Evolutionary conservation across 2,888 invertebrate species (phyloP), one percentile per base, ranked within the genome.

Genomic region (Clistopyga incitator): DNA sequence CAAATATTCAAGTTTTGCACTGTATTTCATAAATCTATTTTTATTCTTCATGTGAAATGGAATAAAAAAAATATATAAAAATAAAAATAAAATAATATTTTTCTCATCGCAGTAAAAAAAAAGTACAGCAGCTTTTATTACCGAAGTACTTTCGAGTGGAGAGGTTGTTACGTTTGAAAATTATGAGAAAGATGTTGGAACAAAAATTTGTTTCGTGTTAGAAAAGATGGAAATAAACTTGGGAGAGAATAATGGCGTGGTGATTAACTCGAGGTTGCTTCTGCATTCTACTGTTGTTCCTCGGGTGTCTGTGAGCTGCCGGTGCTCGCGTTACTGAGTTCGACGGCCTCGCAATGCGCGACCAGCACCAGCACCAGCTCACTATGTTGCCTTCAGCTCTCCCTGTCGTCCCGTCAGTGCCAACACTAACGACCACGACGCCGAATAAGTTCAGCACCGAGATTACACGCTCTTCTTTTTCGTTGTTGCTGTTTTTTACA

Each of bases 401-500:
- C 65, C 23, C 25, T 68, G 20, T 52, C 68, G 20, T 20, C 47
- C 50, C 34, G 47, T 25, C 45, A 18, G 18, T 34, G 56, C 20
- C 59, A 56, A 52, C 68, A 34, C 56, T 20, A 34, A 64, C 47
- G 74, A 47, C 85, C 59, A 79, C 75, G 84, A 81, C 78, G 82
- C 67, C 50, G 59, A 81, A 71, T 70, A 72, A 65, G 68, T 29
- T 52, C 54, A 67, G 25, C 54, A 20, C 72, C 64, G 81, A 67
- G 83, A 70, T 72, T 84, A 78, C 72, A 75, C 76, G 78, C 45
- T 70, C 50, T 47, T 65, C 25, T 65, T 82, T 56, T 47, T 68
- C 67, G 72, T 78, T 74, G 77, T 75, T 82, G 75, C 84, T 84
- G 79, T 79, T 85, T 79, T 85, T 86, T 84, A 85, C 85, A 78